Evolutionary conservation across 2,888 invertebrate genomes (phyloP).

Genomic region (Tholera decimalis): DNA sequence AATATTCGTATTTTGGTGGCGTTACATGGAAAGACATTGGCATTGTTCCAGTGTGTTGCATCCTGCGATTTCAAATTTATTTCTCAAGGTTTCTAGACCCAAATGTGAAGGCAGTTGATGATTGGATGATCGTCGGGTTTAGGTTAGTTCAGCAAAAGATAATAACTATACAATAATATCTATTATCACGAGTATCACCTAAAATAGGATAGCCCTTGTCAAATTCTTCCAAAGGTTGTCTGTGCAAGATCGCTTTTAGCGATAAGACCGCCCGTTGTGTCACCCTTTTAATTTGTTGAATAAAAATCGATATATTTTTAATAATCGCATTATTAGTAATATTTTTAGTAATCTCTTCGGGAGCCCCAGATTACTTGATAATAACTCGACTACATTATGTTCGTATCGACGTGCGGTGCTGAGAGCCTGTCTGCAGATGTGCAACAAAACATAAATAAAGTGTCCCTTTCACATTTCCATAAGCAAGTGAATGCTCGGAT

Average conservation of each 20-base stretch:
- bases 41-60: slow-evolving; percentile 25
- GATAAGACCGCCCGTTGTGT: too few relatives aligned
- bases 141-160: too few relatives aligned
- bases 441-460: slow-evolving; percentile 29
- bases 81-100: neutral
- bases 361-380: neutral
- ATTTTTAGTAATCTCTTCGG: too few relatives aligned
- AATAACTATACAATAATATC: too few relatives aligned
- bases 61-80: slow-evolving; percentile 20
- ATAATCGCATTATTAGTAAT: too few relatives aligned
- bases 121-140: neutral
- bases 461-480: slow-evolving; percentile 48
- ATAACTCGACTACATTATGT: neutral
- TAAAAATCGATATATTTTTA: too few relatives aligned
- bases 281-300: too few relatives aligned
- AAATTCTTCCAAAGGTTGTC: too few relatives aligned
- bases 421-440: slow-evolving; percentile 8
- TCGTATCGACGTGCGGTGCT: slow-evolving; percentile 1
- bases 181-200: too few relatives aligned
- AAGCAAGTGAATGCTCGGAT: slow-evolving; percentile 35
- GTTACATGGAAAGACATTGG: slow-evolving; percentile 24
- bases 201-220: too few relatives aligned
- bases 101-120: neutral
- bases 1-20: neutral
- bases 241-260: too few relatives aligned